Evolutionary conservation across 1,140 invertebrate species (phyloP), one percentile per base, ranked within the genome.

Genomic region (Papilio dardanus): DNA sequence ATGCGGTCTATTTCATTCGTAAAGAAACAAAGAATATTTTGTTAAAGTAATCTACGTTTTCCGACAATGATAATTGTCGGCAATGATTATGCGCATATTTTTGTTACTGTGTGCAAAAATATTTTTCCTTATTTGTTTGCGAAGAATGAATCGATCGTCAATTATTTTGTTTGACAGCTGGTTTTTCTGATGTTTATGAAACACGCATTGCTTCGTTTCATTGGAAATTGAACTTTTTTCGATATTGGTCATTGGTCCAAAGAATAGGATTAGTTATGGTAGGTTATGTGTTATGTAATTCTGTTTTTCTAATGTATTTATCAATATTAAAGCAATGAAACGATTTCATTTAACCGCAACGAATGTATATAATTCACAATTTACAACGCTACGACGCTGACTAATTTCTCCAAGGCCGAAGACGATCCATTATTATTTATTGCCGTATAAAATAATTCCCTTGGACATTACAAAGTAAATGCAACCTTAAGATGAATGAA

Each of bases 391-490:
- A 79, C 84, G 85, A 88, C 85, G 85, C 84, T 90, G 88, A 92
- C 89, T 92, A 91, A 92, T 87, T 88, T 88, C 87, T 76, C 84
- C 87, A 92, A 92, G 91, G 91, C 87, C 91, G 86, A 82, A 86
- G 86, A 89, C 86, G 90, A 88, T 87, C 86, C 88, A 92, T 90
- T 91, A 92, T 91, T 92, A 92, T 92, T 92, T 92, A 92, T 92
- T 88, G 80, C 89, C 87, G 81, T 91, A 91, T 90, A 88, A 87
- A 92, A 88, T 87, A 82, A 85, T 84, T 81, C 78, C 75, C 74
- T 83, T 77, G 54, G n/a, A 65, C 74, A 76, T 46, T 76, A 6
- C 71, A 76, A 74, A 35, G 42, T 33, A 83, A 79, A 82, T 71
- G 46, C 42, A 66, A 82, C 83, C 81, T 78, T 89, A 88, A 78